Conservation (phyloP, 2,888 invertebrate species). For the Caenorhabditis uteleia region DNA sequence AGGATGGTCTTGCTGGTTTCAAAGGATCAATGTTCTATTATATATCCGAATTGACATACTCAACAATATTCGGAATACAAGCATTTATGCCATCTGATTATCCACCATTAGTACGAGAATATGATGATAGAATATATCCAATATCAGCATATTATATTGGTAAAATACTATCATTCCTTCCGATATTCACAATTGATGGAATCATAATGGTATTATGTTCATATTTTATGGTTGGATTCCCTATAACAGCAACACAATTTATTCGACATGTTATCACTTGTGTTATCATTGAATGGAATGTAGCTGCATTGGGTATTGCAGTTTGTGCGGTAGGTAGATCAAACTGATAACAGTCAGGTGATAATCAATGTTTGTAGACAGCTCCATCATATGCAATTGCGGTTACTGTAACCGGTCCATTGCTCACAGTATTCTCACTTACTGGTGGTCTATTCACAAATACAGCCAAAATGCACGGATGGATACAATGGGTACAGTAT, state of each 20-base stretch:
- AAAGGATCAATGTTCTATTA: slow-evolving; percentile 89
- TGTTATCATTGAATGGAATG: slow-evolving; percentile 59
- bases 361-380: slow-evolving; percentile 20
- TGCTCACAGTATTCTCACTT: slow-evolving; percentile 61
- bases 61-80: slow-evolving; percentile 87
- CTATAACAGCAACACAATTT: slow-evolving; percentile 21
- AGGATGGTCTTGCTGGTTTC: slow-evolving; percentile 92
- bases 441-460: slow-evolving; percentile 66
- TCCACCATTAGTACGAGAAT: slow-evolving; percentile 87
- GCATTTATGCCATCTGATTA: slow-evolving; percentile 86
- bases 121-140: slow-evolving; percentile 87
- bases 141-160: slow-evolving; percentile 70
- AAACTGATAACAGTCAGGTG: background rate
- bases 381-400: slow-evolving; percentile 62
- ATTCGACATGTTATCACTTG: slow-evolving; percentile 49
- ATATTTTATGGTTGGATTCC: slow-evolving; percentile 81
- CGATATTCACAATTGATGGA: slow-evolving; percentile 84
- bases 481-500: slow-evolving; percentile 64
- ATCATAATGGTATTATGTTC: slow-evolving; percentile 82
- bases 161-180: slow-evolving; percentile 72
- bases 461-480: slow-evolving; percentile 52
- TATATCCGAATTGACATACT: slow-evolving; percentile 89
- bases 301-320: slow-evolving; percentile 53
- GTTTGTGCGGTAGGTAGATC: slow-evolving; percentile 30
- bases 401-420: slow-evolving; percentile 62